Conservation (phyloP, 2,113 vertebrate genomes). For the Regulus satrapa region DNA sequence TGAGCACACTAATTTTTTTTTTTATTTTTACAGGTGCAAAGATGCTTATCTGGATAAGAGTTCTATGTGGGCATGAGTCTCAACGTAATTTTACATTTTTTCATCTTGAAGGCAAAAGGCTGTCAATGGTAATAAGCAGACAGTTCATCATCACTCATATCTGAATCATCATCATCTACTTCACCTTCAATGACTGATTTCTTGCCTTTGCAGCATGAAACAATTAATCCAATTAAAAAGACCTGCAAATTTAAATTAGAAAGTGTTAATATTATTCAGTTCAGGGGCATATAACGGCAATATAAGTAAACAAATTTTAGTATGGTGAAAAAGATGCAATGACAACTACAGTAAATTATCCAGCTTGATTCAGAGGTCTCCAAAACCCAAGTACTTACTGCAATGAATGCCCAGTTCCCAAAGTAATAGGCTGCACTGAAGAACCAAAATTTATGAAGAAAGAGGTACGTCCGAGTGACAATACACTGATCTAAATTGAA, state of each 20-base stretch:
- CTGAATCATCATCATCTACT: conserved; percentile 92
- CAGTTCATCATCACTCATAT: conserved; percentile 89
- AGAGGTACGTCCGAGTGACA: conserved; percentile 91
- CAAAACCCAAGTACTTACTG: conserved; percentile 76
- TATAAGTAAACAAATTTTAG: background rate
- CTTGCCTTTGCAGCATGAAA: conserved; percentile 96
- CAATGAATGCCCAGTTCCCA: conserved; percentile 96
- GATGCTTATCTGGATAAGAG: conserved; percentile 6
- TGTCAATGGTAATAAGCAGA: conserved; percentile 61
- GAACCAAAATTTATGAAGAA: conserved; percentile 99
- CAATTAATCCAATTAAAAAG: conserved; percentile 88
- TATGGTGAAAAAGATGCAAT: background rate
- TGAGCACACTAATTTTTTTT: conserved; percentile 24
- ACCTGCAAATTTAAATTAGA: conserved; percentile 73
- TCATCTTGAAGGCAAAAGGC: background rate
- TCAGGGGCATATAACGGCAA: background rate
- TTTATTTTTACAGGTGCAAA: conserved; percentile 52
- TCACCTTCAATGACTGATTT: conserved; percentile 96
- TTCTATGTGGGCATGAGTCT: background rate
- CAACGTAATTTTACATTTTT: background rate
- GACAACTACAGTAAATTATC: background rate
- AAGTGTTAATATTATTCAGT: background rate
- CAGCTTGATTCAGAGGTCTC: background rate
- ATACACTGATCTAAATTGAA: conserved; percentile 88
- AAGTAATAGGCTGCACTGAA: conserved; percentile 97